These are phyloP conservation scores for Telmatherina bonti DNA, from an alignment of 2,797 vertebrate species.

Conservation along the genomic window DNA sequence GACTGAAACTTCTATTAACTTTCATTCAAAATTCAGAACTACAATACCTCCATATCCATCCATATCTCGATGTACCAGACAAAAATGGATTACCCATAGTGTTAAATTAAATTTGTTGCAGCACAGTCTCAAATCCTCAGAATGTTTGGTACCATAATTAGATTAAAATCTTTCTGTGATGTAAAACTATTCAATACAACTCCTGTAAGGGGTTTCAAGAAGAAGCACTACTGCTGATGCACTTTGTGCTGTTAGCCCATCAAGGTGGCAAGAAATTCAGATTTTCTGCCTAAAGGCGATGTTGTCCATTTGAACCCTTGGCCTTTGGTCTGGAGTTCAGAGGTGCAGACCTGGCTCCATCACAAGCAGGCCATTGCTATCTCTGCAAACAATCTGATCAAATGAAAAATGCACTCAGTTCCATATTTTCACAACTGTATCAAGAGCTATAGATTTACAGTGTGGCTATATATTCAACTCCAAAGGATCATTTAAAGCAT, in stretches of 20 bases:
- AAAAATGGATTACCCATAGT: conserved; percentile 69
- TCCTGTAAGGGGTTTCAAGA: conserved; percentile 37
- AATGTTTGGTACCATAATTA: conserved; percentile 67
- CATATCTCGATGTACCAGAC: conserved; percentile 53
- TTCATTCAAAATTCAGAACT: conserved; percentile 73
- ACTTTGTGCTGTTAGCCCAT: conserved; percentile 57
- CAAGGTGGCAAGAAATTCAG: conserved; percentile 65
- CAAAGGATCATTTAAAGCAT: conserved; percentile 11
- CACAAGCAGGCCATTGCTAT: conserved; percentile 31
- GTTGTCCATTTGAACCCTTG: conserved; percentile 77
- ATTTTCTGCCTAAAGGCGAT: conserved; percentile 58
- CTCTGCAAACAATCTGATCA: conserved; percentile 24
- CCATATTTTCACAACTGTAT: not conserved
- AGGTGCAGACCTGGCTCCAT: conserved; percentile 58
- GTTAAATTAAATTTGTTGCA: conserved; percentile 73
- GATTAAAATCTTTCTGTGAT: conserved; percentile 65
- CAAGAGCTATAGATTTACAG: not conserved
- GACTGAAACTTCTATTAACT: conserved; percentile 76
- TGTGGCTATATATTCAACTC: not conserved
- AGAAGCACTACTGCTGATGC: conserved; percentile 48
- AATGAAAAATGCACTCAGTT: conserved; percentile 1
- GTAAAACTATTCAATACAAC: conserved; percentile 70
- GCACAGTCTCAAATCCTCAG: conserved; percentile 61
- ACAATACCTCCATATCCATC: conserved; percentile 60
- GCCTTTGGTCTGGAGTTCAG: conserved; percentile 74